These are phyloP conservation scores for Apogon talboti DNA, from an alignment of 2,797 vertebrate species.

Conservation along the genomic window DNA sequence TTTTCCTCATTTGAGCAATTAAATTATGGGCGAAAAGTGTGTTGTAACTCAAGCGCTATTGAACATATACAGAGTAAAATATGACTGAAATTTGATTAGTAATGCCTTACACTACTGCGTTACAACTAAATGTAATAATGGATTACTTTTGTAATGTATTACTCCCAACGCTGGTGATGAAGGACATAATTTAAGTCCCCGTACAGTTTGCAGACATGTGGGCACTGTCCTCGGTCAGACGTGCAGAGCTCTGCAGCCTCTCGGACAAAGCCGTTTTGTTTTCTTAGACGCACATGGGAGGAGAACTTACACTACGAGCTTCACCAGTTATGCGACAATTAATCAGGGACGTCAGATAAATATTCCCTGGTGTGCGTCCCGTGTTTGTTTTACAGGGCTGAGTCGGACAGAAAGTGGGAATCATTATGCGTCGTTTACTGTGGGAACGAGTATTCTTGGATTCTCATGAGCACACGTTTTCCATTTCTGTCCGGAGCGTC, in stretches of 20 bases:
- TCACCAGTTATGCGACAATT: slow-evolving; percentile 25
- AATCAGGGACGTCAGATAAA: slow-evolving; percentile 40
- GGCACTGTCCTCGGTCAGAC: neutral
- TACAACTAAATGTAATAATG: too few relatives aligned
- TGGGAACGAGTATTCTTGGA: slow-evolving; percentile 55
- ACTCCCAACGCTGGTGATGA: too few relatives aligned
- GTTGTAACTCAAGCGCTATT: too few relatives aligned
- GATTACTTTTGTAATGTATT: too few relatives aligned
- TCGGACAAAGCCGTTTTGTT: slow-evolving; percentile 5
- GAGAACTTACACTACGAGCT: slow-evolving; percentile 5
- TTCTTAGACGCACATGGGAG: slow-evolving; percentile 3
- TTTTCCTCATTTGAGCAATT: too few relatives aligned
- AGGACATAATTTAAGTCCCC: too few relatives aligned
- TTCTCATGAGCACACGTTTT: slow-evolving; percentile 59
- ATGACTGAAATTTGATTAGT: too few relatives aligned
- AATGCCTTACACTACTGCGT: too few relatives aligned
- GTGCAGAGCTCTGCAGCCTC: slow-evolving; percentile 1
- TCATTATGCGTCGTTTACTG: slow-evolving; percentile 20
- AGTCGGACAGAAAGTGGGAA: slow-evolving; percentile 26
- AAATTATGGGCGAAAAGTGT: too few relatives aligned
- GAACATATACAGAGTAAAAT: too few relatives aligned
- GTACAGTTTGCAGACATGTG: neutral
- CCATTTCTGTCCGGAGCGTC: slow-evolving; percentile 53
- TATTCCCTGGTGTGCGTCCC: slow-evolving; percentile 28
- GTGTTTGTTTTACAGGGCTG: slow-evolving; percentile 30